Conservation (phyloP, 2,797 vertebrate genomes). For the Darevskia mixta region DNA sequence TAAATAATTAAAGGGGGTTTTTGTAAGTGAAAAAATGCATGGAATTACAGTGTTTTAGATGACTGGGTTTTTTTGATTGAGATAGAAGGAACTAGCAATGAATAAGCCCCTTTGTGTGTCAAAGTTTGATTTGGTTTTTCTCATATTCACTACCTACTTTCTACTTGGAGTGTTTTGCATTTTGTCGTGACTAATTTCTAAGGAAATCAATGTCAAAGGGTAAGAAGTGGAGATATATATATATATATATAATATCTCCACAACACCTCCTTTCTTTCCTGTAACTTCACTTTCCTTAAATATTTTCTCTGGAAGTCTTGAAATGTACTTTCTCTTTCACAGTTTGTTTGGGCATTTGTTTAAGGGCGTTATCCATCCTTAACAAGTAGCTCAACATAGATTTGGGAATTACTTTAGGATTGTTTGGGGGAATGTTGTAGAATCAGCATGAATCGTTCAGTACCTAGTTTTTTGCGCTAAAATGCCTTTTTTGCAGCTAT, state of each 20-base stretch:
- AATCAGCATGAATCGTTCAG: not conserved
- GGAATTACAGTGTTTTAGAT: not conserved
- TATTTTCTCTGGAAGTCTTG: not conserved
- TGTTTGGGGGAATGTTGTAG: not conserved
- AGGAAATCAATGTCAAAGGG: not conserved
- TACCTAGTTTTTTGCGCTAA: not conserved
- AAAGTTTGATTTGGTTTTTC: constrained; percentile 9
- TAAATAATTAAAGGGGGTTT: not conserved
- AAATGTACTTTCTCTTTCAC: not conserved
- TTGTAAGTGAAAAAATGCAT: not conserved
- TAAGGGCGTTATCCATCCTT: not conserved
- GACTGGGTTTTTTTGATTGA: not conserved
- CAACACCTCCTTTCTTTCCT: not conserved
- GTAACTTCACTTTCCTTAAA: not conserved
- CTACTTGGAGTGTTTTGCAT: not conserved
- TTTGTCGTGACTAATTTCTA: constrained; percentile 1
- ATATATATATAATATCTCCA: not conserved
- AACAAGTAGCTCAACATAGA: not conserved
- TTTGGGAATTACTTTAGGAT: not conserved
- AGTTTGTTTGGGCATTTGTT: not conserved
- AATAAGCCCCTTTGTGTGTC: not conserved
- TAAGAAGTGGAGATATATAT: not conserved
- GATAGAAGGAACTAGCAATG: not conserved
- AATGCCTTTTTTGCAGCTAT: not conserved
- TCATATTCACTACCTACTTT: not conserved